Base-by-base conservation (phyloP, 2,888 invertebrate species). In the Anthophora plumipes region DNA sequence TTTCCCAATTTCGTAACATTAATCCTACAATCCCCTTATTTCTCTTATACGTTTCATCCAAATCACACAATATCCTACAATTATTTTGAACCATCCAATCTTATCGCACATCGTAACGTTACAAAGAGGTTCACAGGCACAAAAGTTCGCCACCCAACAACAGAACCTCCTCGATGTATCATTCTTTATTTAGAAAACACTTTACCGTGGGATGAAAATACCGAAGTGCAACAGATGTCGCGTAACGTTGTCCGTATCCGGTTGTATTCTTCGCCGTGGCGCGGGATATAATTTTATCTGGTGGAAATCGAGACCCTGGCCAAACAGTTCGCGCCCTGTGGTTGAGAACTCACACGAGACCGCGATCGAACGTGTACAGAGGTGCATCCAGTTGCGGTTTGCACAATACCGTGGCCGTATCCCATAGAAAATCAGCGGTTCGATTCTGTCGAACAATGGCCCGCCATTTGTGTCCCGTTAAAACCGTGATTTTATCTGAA, bases 381-480 rank as follows among this genome's bases (percentile, higher is more conserved):
- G 52, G 74, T 52, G 81, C 84, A 84, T 89, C 83, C 86, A 83
- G 81, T 86, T 83, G 83, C 86, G 85, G 80, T 85, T 82, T 73
- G 83, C 89, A 89, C 90, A 90, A 89, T 89, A 71, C 76, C 76
- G 66, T 52, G 14, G 57, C 67, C 77, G 79, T 87, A 88, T 89
- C 87, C 85, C 72, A 85, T 86, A 89, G 89, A 90, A 90, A 90
- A 90, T 90, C 90, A 83, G 66, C 78, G 78, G 80, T 76, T 80
- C 86, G 86, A 90, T 90, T 85, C 88, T 89, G 86, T 84, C 85
- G 86, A 74, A 77, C 84, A 86, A 87, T 86, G 77, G 76, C 72
- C 77, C 70, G 77, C 84, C 86, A 83, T 86, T 86, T 82, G 86
- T 85, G 87, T 82, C 87, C 84, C 77, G 78, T 84, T 72, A 72